phyloP scores from a whole-genome alignment of 2,113 vertebrate species.

The Aleadryas rufinucha region DNA sequence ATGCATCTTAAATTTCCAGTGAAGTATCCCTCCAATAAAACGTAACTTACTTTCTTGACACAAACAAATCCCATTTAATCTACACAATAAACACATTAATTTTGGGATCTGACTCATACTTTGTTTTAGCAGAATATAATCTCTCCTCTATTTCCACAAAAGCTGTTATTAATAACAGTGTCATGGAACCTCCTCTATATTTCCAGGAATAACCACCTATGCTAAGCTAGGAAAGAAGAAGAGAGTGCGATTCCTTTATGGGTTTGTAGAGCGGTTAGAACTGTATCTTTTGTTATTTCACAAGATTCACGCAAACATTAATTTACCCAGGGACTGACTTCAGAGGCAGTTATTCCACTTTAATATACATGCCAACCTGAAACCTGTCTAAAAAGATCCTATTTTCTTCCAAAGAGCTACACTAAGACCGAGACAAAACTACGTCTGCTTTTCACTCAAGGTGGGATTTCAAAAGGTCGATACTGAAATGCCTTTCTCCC shows the following conservation, averaged over 20 bases:
- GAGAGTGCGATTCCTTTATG: background rate
- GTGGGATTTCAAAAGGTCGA: background rate
- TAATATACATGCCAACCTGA: background rate
- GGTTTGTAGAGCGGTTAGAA: background rate
- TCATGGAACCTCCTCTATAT: background rate
- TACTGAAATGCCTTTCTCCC: background rate
- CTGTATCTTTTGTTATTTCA: background rate
- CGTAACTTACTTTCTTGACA: background rate
- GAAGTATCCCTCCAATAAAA: background rate
- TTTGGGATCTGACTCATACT: background rate
- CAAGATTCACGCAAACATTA: background rate
- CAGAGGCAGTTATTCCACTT: background rate
- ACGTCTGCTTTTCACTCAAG: background rate
- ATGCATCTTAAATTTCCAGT: background rate
- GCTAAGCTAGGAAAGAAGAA: background rate
- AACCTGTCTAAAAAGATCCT: background rate
- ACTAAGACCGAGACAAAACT: background rate
- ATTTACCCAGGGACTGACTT: background rate
- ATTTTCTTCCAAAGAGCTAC: background rate
- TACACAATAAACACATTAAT: background rate
- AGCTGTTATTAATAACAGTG: background rate
- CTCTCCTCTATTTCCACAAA: background rate
- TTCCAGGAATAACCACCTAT: background rate
- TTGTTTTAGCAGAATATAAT: background rate
- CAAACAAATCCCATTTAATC: background rate